Evolutionary conservation across 1,140 invertebrate species (phyloP).

Genomic region (Drosophila albomicans): DNA sequence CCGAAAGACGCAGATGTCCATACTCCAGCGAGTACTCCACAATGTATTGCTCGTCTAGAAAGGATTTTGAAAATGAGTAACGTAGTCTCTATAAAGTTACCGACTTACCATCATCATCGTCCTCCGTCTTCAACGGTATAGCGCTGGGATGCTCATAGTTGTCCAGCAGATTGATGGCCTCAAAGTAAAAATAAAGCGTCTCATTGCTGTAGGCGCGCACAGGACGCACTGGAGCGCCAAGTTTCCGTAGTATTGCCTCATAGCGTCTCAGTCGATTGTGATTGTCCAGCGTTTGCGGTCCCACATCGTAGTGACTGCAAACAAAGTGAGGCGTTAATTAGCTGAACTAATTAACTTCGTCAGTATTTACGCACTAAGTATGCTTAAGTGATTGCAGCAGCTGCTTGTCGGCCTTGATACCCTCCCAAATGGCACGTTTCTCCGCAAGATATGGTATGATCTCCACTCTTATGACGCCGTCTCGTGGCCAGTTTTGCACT

Average conservation of each 20-base stretch:
- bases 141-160: conserved; percentile 65
- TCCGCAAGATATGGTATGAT: conserved; percentile 94
- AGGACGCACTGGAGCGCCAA: conserved; percentile 62
- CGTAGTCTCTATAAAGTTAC: background rate
- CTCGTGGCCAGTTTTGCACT: conserved; percentile 96
- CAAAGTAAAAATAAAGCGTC: conserved; percentile 75
- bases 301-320: conserved; percentile 68
- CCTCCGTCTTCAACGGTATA: conserved; percentile 61
- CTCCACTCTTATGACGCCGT: conserved; percentile 98
- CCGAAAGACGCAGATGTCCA: conserved; percentile 96
- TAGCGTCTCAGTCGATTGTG: conserved; percentile 64
- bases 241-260: conserved; percentile 54
- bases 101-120: conserved; percentile 57
- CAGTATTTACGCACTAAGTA: conserved; percentile 58
- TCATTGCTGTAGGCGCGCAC: conserved; percentile 69
- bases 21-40: conserved; percentile 99
- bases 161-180: conserved; percentile 68
- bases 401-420: conserved; percentile 84
- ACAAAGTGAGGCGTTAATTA: background rate
- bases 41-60: conserved; percentile 95
- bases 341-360: background rate
- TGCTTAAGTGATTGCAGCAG: conserved; percentile 63
- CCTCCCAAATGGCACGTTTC: conserved; percentile 91
- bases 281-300: conserved; percentile 74
- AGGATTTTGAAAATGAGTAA: background rate